Base-by-base conservation (phyloP, 1,140 invertebrate species). In the Temnothorax curvispinosus region DNA sequence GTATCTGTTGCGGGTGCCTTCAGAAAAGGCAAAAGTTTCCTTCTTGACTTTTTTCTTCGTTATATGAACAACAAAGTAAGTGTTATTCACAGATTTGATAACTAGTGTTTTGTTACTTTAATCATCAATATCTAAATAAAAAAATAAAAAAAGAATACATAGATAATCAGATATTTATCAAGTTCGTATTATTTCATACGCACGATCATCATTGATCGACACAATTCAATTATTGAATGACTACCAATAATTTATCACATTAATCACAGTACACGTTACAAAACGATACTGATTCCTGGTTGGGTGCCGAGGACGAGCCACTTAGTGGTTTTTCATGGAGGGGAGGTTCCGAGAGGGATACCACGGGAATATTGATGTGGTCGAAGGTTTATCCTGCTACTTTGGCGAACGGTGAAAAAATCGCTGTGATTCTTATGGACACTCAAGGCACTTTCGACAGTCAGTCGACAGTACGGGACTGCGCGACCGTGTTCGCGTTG, bases 1-100 rank as follows among this genome's bases (percentile, higher is more conserved):
- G 97, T 99, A 0, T 99, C 99, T 11, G 99, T 99, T 41, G 98
- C 98, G 50, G 99, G 99, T 78, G 99, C 99, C 47, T 99, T 99
- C 95, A 96, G 99, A 7, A 99, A 99, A 96, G 99, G 99, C 89
- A 96, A 96, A 90, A 96, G 96, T 82, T 99, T 99, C 93, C 95
- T 99, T 3, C 95, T 99, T 0, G 98, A 99, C 94, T 98, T 98
- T 94, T 98, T 98, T 90, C 96, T 98, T 3, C 95, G 98, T 87
- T 98, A 98, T 93, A 96, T 98, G 94, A 95, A 96, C 89, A 94
- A 93, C 77, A 94, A 96, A 94, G 97, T 97, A 92, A n/a, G 27
- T 41, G 13, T 60, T 21, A 47, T 18, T 50, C 13, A 6, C 11
- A 80, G 18, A 6, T 35, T 65, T 7, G 27, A 64, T 13, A 41